Conservation (phyloP, 2,113 vertebrate species). For the Chaenocephalus aceratus region DNA sequence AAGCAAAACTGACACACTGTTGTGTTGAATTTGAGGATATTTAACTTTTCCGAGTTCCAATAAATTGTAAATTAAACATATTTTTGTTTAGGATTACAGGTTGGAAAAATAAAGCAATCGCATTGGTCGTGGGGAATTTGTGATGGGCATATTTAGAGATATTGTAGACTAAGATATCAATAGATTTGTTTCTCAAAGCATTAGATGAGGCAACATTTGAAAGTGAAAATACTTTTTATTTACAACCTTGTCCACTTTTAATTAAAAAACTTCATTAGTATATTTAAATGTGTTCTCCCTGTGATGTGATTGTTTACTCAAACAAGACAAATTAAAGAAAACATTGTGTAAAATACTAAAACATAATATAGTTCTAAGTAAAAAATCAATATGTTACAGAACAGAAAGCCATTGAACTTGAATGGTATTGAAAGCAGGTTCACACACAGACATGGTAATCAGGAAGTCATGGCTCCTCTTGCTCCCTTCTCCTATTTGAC, state of each 20-base stretch:
- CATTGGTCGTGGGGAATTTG: not conserved
- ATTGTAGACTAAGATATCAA: not conserved
- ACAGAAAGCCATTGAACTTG: not conserved
- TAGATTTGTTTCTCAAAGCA: not conserved
- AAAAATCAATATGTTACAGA: constrained; percentile 34
- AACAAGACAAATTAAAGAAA: not conserved
- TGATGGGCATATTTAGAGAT: not conserved
- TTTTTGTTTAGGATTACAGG: not conserved
- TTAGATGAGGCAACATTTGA: not conserved
- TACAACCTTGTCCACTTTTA: not conserved
- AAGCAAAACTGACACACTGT: not conserved
- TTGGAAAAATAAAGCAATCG: not conserved
- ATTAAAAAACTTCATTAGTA: not conserved
- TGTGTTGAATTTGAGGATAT: not conserved
- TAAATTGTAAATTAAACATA: not conserved
- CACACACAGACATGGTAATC: constrained; percentile 34
- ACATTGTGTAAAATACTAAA: not conserved
- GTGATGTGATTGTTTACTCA: not conserved
- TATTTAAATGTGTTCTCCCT: not conserved
- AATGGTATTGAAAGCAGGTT: constrained; percentile 13
- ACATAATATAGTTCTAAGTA: not conserved
- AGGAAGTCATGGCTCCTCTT: constrained; percentile 65
- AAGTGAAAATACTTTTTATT: not conserved
- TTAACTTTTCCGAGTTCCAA: not conserved
- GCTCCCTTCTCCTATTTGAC: constrained; percentile 46